These are phyloP conservation scores for Hoplias malabaricus DNA, from an alignment of 2,113 vertebrate genomes.

Conservation along the genomic window DNA sequence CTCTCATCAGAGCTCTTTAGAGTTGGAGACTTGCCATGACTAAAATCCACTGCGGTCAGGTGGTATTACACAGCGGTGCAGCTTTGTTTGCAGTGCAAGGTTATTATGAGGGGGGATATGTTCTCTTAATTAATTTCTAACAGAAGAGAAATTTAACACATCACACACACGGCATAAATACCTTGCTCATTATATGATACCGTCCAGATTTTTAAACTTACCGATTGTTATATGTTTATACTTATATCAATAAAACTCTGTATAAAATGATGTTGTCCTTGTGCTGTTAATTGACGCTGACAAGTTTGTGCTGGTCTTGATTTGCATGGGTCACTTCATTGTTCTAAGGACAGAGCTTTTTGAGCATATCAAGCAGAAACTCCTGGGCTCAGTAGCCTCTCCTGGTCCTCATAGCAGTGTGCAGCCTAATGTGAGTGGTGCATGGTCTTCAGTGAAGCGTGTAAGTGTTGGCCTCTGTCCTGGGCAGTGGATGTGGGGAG, in stretches of 20 bases:
- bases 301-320: background rate
- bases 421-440: background rate
- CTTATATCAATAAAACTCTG: background rate
- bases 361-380: background rate
- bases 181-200: too few relatives aligned
- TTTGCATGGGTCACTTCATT: background rate
- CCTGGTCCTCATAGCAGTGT: background rate
- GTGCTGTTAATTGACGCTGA: background rate
- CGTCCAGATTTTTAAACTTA: too few relatives aligned
- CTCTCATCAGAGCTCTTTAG: constrained; percentile 34
- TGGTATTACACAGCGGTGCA: constrained; percentile 32
- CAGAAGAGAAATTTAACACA: too few relatives aligned
- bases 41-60: constrained; percentile 44
- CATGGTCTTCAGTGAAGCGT: background rate
- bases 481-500: constrained; percentile 33
- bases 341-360: background rate
- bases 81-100: constrained; percentile 24
- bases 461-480: background rate
- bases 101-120: background rate
- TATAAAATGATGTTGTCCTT: background rate
- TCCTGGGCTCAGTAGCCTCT: background rate
- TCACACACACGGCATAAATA: too few relatives aligned
- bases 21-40: constrained; percentile 36
- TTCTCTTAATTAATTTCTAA: constrained; percentile 1
- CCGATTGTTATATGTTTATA: background rate